Percentiles rank a stretch among this genome's conserved stretches.
These are phyloP conservation scores for Bufo gargarizans DNA, from an alignment of 2,113 vertebrate species.

Conservation along the genomic window DNA sequence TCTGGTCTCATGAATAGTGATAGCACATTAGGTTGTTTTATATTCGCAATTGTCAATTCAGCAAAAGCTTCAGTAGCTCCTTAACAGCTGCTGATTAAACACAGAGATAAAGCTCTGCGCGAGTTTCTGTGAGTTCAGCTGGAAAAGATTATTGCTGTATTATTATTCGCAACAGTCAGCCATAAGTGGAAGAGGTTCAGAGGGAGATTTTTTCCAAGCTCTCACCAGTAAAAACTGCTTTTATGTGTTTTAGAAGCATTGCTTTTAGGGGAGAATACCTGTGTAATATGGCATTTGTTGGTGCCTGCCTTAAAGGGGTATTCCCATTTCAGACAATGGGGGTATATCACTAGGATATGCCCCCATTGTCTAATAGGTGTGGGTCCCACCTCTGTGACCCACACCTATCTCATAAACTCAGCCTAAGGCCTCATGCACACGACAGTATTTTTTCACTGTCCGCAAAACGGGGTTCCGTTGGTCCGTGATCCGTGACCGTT, in stretches of 20 bases:
- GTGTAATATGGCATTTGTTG: not conserved
- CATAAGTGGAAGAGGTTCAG: not conserved
- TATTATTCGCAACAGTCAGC: not conserved
- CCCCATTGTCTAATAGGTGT: too few species aligned
- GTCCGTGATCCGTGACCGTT: too few species aligned
- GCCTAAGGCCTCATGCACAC: too few species aligned
- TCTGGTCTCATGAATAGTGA: not conserved
- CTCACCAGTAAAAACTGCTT: not conserved
- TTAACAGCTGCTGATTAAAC: constrained; percentile 16
- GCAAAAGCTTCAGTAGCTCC: constrained; percentile 21
- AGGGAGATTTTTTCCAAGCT: not conserved
- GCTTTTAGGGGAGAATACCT: not conserved
- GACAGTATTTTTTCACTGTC: too few species aligned
- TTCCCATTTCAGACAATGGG: too few species aligned
- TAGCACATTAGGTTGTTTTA: not conserved
- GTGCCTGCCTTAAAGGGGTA: not conserved
- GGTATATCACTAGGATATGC: too few species aligned
- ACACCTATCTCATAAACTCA: too few species aligned
- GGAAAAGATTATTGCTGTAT: constrained; percentile 14
- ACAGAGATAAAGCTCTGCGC: not conserved
- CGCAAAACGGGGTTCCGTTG: too few species aligned
- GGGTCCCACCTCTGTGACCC: too few species aligned
- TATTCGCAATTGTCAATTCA: constrained; percentile 11
- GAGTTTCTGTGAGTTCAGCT: constrained; percentile 20
- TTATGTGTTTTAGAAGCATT: not conserved